Evolutionary conservation across 2,888 invertebrate species (phyloP), one percentile per base, ranked within the genome.

Genomic region (Plemyria rubiginata): DNA sequence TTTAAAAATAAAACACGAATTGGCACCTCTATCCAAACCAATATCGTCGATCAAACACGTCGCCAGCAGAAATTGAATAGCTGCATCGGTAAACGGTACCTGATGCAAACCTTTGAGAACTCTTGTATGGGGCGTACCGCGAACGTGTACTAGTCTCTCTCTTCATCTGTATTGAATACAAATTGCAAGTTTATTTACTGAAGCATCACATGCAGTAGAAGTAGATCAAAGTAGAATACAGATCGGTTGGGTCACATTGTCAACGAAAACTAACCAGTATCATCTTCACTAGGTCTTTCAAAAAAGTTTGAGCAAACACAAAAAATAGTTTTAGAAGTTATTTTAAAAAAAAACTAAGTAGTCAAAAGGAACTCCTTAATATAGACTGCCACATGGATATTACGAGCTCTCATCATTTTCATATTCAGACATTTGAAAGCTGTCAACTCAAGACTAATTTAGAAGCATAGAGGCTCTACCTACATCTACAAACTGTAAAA

Each of bases 51-150:
- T 61, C 57, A 48, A 61, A 65, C 57, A 54, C 57, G 69, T 69
- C 67, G 56, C 48, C 56, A 55, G 51, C 70, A 69, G 69, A 69
- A 66, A 71, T 66, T 66, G 66, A 61, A 63, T 58, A 45, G 56
- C 41, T 60, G 68, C 64, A 66, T 61, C 46, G 60, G 54, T 55
- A 54, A 70, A 63, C 60, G 54, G 52, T 62, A 58, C 50, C 54
- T 43, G 56, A 65, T 49, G 45, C 60, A 50, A 50, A 13, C 40
- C 48, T 49, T 59, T 49, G 58, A 58, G 62, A 62, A 62, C 55
- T 48, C 22, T 16, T 43, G 51, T 53, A 53, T 40, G 55, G 46
- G 43, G 60, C 40, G 53, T 41, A 56, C 58, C 41, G 50, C 16
- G 32, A 40, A 64, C 54, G 52, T 48, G 50, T 63, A 60, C 54